A percentile compares a stretch with the other conserved stretches of the same genome.
Conservation (phyloP, 2,888 invertebrate genomes). For the Drosophila stalkeri region DNA sequence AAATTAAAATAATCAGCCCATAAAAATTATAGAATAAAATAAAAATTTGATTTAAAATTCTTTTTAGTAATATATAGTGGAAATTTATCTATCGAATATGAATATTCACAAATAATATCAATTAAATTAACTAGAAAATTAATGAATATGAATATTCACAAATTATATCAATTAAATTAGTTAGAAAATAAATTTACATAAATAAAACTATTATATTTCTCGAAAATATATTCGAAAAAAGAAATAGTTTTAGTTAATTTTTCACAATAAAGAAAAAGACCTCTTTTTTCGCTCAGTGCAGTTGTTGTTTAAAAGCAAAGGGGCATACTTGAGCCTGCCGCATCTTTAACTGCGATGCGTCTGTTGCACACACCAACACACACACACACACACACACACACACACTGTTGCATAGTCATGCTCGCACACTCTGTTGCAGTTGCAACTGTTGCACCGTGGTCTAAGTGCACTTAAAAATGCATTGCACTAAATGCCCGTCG, state of each 20-base stretch:
- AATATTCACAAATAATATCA: no score
- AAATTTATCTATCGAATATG: no score
- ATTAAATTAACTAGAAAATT: no score
- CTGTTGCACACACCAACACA: conserved; percentile 38
- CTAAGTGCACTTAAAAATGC: conserved; percentile 33
- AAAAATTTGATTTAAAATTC: neutral
- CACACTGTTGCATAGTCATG: neutral
- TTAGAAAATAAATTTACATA: no score
- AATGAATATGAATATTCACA: no score
- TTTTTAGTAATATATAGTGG: no score
- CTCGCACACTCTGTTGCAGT: conserved; percentile 22
- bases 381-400: conserved; percentile 19
- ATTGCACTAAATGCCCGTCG: conserved; percentile 30
- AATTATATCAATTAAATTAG: no score
- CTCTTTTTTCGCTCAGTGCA: neutral
- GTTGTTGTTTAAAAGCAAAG: neutral
- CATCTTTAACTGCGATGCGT: conserved; percentile 17
- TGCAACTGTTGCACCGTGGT: conserved; percentile 63
- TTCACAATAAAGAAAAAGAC: no score
- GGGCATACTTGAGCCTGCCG: conserved; percentile 44
- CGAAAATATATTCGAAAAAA: no score
- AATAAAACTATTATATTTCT: no score
- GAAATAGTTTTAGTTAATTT: no score
- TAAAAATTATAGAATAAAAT: neutral
- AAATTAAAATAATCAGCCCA: no score